phyloP scores from a whole-genome alignment of 2,888 invertebrate species.

The Timandra comae region DNA sequence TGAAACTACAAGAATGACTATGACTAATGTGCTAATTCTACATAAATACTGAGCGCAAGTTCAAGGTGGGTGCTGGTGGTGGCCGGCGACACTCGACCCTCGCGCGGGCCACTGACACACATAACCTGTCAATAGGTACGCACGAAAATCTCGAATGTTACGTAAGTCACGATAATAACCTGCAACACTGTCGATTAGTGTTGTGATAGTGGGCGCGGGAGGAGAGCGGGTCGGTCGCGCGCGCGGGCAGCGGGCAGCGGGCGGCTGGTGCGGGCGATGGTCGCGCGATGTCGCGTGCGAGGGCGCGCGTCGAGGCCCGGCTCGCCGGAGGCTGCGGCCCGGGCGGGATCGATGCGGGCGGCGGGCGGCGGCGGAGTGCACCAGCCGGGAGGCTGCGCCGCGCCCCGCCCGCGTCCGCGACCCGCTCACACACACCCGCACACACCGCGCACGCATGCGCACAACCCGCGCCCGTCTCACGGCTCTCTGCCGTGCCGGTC shows the following conservation, averaged over 20 bases:
- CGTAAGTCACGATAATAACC: slow-evolving; percentile 60
- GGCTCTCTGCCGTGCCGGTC: too few species aligned
- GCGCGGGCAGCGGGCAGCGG: slow-evolving; percentile 35
- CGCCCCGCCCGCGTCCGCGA: slow-evolving; percentile 36
- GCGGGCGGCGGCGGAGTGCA: slow-evolving; percentile 75
- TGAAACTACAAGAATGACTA: too few species aligned
- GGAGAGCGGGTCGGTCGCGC: slow-evolving; percentile 38
- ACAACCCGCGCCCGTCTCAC: slow-evolving; percentile 27
- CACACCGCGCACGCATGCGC: slow-evolving; percentile 24
- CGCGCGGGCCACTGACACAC: slow-evolving; percentile 42
- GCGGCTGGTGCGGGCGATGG: slow-evolving; percentile 38
- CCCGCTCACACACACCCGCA: slow-evolving; percentile 24
- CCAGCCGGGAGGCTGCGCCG: slow-evolving; percentile 64
- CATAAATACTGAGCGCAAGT: slow-evolving; percentile 1
- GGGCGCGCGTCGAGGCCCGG: slow-evolving; percentile 52
- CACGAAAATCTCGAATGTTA: slow-evolving; percentile 50
- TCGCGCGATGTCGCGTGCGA: slow-evolving; percentile 27
- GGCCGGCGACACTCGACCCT: slow-evolving; percentile 11
- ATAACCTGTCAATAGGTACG: slow-evolving; percentile 56
- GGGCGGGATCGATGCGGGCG: slow-evolving; percentile 72
- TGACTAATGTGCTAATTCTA: too few species aligned
- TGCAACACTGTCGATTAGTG: slow-evolving; percentile 49
- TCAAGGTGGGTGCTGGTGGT: neutral
- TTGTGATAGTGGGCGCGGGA: slow-evolving; percentile 38
- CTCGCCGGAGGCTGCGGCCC: slow-evolving; percentile 53